These are phyloP conservation scores for Bubo bubo DNA, from an alignment of 2,113 vertebrate genomes.

Conservation along the genomic window DNA sequence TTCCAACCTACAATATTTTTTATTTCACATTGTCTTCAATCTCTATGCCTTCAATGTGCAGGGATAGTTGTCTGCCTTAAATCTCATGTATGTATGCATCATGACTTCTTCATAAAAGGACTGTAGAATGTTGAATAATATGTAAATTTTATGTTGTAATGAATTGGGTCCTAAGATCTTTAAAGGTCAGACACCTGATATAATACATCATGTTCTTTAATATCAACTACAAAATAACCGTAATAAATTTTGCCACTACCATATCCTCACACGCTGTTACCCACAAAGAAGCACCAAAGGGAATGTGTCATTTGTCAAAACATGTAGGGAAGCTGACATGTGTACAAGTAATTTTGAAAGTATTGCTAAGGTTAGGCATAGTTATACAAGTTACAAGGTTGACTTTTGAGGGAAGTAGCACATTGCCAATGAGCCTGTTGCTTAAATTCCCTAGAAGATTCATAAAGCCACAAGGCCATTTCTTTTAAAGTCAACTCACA, in stretches of 20 bases:
- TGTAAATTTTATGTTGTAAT: slow-evolving; percentile 87
- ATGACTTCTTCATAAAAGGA: slow-evolving; percentile 80
- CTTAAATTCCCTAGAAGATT: slow-evolving; percentile 21
- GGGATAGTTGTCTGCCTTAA: slow-evolving; percentile 46
- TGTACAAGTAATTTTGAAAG: slow-evolving; percentile 78
- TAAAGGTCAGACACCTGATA: slow-evolving; percentile 86
- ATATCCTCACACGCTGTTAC: slow-evolving; percentile 83
- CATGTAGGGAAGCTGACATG: slow-evolving; percentile 73
- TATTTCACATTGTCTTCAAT: slow-evolving; percentile 41
- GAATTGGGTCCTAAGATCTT: slow-evolving; percentile 86
- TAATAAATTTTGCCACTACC: slow-evolving; percentile 82
- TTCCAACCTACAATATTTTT: slow-evolving; percentile 24
- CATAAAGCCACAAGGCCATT: slow-evolving; percentile 7
- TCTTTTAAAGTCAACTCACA: not conserved
- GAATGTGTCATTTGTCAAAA: slow-evolving; percentile 85
- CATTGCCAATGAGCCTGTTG: not conserved
- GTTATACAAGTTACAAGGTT: slow-evolving; percentile 66
- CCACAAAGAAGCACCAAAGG: slow-evolving; percentile 82
- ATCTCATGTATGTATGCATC: slow-evolving; percentile 67
- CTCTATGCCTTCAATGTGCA: slow-evolving; percentile 14
- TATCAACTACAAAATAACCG: slow-evolving; percentile 86
- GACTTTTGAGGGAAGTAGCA: slow-evolving; percentile 24
- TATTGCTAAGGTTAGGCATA: slow-evolving; percentile 72
- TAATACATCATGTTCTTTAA: slow-evolving; percentile 86
- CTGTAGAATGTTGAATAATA: slow-evolving; percentile 82